These are phyloP conservation scores for Pogonomyrmex californicus DNA, from an alignment of 1,140 invertebrate genomes.

Conservation along the genomic window DNA sequence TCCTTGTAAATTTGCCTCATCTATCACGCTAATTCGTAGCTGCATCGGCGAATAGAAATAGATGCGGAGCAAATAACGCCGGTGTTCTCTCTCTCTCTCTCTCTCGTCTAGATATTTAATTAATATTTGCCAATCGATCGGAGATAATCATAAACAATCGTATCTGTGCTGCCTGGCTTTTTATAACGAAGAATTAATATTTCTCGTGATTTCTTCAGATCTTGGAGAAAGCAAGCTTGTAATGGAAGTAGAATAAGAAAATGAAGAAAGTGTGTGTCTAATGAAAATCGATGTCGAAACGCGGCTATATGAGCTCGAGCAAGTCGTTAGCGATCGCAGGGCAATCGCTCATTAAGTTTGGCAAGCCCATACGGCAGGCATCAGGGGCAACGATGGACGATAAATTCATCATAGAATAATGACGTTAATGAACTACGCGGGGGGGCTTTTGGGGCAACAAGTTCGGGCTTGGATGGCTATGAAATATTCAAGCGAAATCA, in stretches of 20 bases:
- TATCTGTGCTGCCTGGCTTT: no score
- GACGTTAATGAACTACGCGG: slow-evolving; percentile 80
- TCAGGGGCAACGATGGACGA: slow-evolving; percentile 71
- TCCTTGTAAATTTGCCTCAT: slow-evolving; percentile 51
- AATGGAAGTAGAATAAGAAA: slow-evolving; percentile 5
- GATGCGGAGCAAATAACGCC: slow-evolving; percentile 20
- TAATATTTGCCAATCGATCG: background rate
- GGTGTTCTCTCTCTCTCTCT: background rate
- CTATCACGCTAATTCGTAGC: slow-evolving; percentile 35
- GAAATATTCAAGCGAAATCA: slow-evolving; percentile 87
- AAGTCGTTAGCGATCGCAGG: slow-evolving; percentile 65
- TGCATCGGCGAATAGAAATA: slow-evolving; percentile 44
- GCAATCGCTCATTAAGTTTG: slow-evolving; percentile 77
- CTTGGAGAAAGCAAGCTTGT: background rate
- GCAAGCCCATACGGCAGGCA: slow-evolving; percentile 65
- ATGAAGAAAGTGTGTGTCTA: background rate
- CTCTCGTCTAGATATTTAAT: background rate
- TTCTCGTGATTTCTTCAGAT: background rate
- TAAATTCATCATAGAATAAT: slow-evolving; percentile 82
- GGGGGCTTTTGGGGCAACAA: slow-evolving; percentile 71
- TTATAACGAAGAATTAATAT: background rate
- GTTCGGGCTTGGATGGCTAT: slow-evolving; percentile 78
- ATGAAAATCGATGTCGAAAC: slow-evolving; percentile 20
- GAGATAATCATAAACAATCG: background rate
- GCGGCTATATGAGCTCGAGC: background rate